These are phyloP conservation scores for Sprattus sprattus DNA, from an alignment of 2,113 vertebrate species.

Conservation along the genomic window DNA sequence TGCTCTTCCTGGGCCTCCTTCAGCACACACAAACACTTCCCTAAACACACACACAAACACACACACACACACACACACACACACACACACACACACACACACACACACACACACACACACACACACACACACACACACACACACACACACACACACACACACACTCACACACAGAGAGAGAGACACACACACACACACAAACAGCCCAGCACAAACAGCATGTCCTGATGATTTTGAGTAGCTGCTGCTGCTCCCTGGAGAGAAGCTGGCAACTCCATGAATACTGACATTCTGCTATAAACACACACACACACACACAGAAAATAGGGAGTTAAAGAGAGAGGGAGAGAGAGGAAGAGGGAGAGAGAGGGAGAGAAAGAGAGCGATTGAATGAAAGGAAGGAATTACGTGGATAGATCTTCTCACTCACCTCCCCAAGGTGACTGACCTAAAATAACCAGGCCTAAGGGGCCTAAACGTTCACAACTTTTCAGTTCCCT, in stretches of 20 bases:
- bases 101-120: not conserved
- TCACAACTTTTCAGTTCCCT: not conserved
- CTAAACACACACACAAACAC: not conserved
- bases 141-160: slow-evolving; percentile 6
- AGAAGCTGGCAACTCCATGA: slow-evolving; percentile 1
- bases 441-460: not conserved
- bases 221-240: not conserved
- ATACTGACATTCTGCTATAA: slow-evolving; percentile 8
- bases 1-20: not conserved
- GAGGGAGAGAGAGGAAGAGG: not conserved
- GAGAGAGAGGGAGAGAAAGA: not conserved
- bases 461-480: not conserved
- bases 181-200: not conserved
- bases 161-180: slow-evolving; percentile 6
- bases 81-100: slow-evolving; percentile 7
- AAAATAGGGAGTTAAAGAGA: not conserved
- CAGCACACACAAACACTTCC: not conserved
- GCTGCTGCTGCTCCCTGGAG: not conserved
- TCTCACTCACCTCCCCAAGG: not conserved
- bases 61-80: slow-evolving; percentile 9
- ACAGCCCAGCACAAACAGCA: not conserved
- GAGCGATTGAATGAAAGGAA: not conserved
- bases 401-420: not conserved
- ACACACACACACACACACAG: slow-evolving; percentile 16
- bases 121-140: slow-evolving; percentile 2